Base-by-base conservation (phyloP, 2,888 invertebrate species). In the Eristalis intricaria region DNA sequence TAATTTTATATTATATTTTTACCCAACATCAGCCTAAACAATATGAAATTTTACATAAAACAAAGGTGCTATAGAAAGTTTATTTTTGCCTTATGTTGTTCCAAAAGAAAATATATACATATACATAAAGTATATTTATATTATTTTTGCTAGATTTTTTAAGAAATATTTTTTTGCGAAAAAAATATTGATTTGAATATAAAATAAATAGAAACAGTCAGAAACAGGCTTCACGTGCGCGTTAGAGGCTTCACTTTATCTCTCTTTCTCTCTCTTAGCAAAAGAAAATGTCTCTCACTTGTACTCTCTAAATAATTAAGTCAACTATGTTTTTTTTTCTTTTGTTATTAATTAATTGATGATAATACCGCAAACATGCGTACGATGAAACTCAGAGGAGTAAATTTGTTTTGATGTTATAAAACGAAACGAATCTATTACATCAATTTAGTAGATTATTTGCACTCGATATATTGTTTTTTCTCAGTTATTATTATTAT, bases 31-130 rank as follows among this genome's bases (percentile, higher is more conserved):
- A 84, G 85, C 85, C 76, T 89, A 89, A 81, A 83, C 83, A 73
- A 23, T 26, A 23, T 66, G 64, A 89, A 89, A 88, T 86, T 35
- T 80, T 78, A 88, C 69, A 80, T 79, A 89, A 84, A 90, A 91
- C 90, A 90, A 91, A 91, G 92, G 91, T 91, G 91, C 91, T 91
- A 91, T 91, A 91, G 91, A 91, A 90, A 90, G 90, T 91, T 91
- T 90, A 90, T 90, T 90, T 90, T 90, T 89, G 85, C 87, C 90
- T 89, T 89, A 90, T 89, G 85, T 89, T 78, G 78, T 86, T 65
- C 79, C 87, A 80, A 71, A 83, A 75, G 32, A 32, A 87, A 79
- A 78, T 50, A 81, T 60, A 65, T 75, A 38, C 19, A 58, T 66
- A 71, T 84, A 80, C 79, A 79, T 77, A 84, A 61, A 22, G 58